phyloP scores from a whole-genome alignment of 2,797 vertebrate genomes.

The Poeciliopsis infans region DNA sequence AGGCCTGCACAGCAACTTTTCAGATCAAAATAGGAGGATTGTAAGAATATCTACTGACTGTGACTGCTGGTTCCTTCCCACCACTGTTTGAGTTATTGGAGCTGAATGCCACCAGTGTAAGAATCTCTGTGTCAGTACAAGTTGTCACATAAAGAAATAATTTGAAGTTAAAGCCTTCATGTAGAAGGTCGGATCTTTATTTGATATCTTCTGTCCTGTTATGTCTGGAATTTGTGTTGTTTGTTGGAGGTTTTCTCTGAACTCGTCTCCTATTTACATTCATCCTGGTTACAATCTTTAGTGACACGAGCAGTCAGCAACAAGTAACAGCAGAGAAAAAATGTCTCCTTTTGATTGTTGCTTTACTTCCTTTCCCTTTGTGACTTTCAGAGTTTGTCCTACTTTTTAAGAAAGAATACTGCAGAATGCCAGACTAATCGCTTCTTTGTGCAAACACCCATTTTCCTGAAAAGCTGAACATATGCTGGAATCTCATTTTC shows the following conservation, averaged over 20 bases:
- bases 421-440: neutral
- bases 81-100: neutral
- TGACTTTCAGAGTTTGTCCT: neutral
- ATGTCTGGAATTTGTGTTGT: neutral
- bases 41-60: neutral
- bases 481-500: neutral
- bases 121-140: neutral
- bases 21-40: neutral
- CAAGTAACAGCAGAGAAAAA: neutral
- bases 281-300: slow-evolving; percentile 16
- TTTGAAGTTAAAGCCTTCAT: neutral
- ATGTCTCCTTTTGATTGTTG: neutral
- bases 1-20: neutral
- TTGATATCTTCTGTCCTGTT: neutral
- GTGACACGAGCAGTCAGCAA: neutral
- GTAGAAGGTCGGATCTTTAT: neutral
- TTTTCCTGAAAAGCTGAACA: neutral
- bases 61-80: neutral
- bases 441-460: neutral
- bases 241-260: neutral
- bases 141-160: neutral
- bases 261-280: slow-evolving; percentile 4
- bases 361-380: neutral
- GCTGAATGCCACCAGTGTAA: neutral
- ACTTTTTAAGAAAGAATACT: neutral